phyloP scores from a whole-genome alignment of 2,888 invertebrate species.

The Bombyx huttoni region DNA sequence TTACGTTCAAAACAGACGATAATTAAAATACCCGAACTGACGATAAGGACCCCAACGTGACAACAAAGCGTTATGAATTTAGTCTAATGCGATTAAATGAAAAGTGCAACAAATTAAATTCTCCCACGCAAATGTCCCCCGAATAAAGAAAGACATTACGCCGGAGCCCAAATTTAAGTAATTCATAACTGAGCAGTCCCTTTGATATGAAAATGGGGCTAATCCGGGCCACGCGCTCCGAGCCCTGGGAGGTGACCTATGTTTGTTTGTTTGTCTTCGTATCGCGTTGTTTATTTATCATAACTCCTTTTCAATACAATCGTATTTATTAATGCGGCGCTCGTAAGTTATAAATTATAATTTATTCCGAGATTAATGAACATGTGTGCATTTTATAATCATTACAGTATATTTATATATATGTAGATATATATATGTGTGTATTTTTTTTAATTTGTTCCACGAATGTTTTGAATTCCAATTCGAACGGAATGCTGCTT shows the following conservation, averaged over 20 bases:
- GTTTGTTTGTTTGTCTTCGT: constrained; percentile 50
- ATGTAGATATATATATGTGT: too few relatives aligned
- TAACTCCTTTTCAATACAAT: constrained; percentile 57
- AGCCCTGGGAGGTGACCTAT: constrained; percentile 43
- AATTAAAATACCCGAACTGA: constrained; percentile 24
- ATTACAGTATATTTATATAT: constrained; percentile 29
- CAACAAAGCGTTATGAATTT: constrained; percentile 25
- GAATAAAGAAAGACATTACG: constrained; percentile 58
- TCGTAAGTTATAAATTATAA: constrained; percentile 52
- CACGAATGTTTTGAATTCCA: constrained; percentile 42
- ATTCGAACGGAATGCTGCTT: constrained; percentile 10
- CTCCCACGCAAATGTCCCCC: constrained; percentile 59
- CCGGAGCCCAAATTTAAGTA: constrained; percentile 48
- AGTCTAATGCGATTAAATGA: constrained; percentile 47
- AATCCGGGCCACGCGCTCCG: constrained; percentile 62
- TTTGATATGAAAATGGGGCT: constrained; percentile 69
- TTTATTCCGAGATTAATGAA: constrained; percentile 51
- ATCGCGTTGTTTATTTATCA: constrained; percentile 57
- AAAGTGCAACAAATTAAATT: constrained; percentile 65
- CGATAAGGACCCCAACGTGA: constrained; percentile 29
- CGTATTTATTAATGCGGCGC: constrained; percentile 45
- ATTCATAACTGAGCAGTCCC: constrained; percentile 59
- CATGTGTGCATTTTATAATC: constrained; percentile 44
- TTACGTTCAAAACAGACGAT: too few relatives aligned
- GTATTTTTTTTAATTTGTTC: constrained; percentile 22